Percentiles rank a stretch among this genome's conserved stretches.
Evolutionary conservation across 1,140 invertebrate genomes (phyloP).

Genomic region (Pantala flavescens): DNA sequence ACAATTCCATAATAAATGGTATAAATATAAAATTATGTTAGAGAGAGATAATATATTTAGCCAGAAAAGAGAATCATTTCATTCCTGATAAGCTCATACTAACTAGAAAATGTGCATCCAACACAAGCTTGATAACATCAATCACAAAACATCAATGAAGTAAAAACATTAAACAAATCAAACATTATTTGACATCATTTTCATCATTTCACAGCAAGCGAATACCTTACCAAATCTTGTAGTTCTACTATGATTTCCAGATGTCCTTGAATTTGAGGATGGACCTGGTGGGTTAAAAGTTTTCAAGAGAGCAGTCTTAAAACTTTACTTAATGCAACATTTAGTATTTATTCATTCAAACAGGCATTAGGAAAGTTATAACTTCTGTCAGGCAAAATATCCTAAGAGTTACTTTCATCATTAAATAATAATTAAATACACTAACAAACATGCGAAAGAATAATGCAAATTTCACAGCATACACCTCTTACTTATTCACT

Average conservation of each 20-base stretch:
- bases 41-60: no score
- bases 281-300: background rate
- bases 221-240: slow-evolving; percentile 36
- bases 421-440: no score
- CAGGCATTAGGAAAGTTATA: background rate
- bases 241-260: background rate
- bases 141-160: slow-evolving; percentile 27
- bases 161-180: slow-evolving; percentile 19
- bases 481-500: no score
- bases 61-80: no score
- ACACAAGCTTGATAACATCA: no score
- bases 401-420: no score
- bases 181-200: slow-evolving; percentile 22
- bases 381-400: background rate
- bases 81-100: no score
- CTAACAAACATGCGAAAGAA: background rate
- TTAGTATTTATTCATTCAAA: background rate
- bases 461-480: background rate
- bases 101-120: no score
- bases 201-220: slow-evolving; percentile 26
- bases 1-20: no score
- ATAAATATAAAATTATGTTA: no score
- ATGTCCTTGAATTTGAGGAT: background rate
- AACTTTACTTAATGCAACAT: background rate
- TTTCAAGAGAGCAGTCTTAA: background rate